phyloP scores from a whole-genome alignment of 2,797 vertebrate species.

The Hyperoplus immaculatus region DNA sequence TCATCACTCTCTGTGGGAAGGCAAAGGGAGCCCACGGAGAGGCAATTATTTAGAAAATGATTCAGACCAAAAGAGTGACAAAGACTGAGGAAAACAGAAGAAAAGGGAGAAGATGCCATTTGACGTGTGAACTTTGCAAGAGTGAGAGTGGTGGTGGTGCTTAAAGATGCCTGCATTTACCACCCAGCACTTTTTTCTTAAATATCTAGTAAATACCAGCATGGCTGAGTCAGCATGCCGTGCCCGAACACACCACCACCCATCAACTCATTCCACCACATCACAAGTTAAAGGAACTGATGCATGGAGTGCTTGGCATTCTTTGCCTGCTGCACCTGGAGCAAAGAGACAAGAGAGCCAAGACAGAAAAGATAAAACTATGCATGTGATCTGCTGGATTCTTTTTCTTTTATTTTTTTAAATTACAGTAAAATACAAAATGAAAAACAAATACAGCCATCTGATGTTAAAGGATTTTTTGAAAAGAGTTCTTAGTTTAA shows the following conservation, averaged over 20 bases:
- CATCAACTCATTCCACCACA: conserved; percentile 52
- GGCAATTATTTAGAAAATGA: conserved; percentile 15
- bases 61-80: conserved; percentile 10
- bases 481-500: no score
- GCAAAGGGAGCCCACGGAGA: conserved; percentile 13
- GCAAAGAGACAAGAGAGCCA: background rate
- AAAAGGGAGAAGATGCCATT: background rate
- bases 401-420: no score
- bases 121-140: background rate
- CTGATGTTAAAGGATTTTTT: no score
- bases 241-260: conserved; percentile 54
- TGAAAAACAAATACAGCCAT: background rate
- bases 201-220: conserved; percentile 43
- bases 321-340: conserved; percentile 58
- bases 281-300: conserved; percentile 57
- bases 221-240: conserved; percentile 55
- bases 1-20: conserved; percentile 29
- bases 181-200: conserved; percentile 11
- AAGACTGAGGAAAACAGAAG: no score
- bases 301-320: conserved; percentile 49
- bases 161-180: conserved; percentile 25
- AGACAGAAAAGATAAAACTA: conserved; percentile 23
- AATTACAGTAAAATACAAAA: background rate
- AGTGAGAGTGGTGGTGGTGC: background rate
- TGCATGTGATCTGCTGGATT: background rate